Base-by-base conservation (phyloP, 2,888 invertebrate species). In the Gonocerus acuteangulatus region DNA sequence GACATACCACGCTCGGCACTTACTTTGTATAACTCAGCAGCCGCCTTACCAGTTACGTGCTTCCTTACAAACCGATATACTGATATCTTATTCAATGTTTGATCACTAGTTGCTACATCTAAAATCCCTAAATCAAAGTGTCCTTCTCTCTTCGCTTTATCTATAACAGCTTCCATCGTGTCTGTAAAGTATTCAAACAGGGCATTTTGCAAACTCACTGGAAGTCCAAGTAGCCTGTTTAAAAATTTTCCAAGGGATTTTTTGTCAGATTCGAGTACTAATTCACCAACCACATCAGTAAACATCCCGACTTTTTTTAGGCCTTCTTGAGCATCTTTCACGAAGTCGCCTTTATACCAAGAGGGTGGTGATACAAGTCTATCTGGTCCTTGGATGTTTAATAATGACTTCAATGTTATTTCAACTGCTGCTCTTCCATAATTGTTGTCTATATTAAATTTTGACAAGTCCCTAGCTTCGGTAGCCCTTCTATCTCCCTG, bases 401-500 rank as follows among this genome's bases (percentile, higher is more conserved):
- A 74, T 23, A 82, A 75, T 2, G 79, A 76, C 68, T 78, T 78
- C 75, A 82, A 77, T 15, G 80, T 76, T 27, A 76, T 72, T 67
- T 82, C 81, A 36, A 83, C 71, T 1, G 83, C 82, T 22, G 76
- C 71, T 23, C 80, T 72, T 15, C 82, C 82, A 72, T 80, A 83
- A 72, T 79, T 80, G 68, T 79, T 83, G 70, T 83, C 82, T 69
- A 83, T 79, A 71, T 84, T 83, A 71, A 83, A 83, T 65, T 78
- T 76, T 61, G 81, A 81, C 45, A 84, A 74, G 73, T 84, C 83
- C 62, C 83, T 72, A 11, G 79, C 74, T 70, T 83, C 82, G 7
- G 82, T 81, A 9, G 83, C 83, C 64, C 83, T 71, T 61, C 83
- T 73, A 71, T 84, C 83, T 52, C 83, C 83, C 71, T 83, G 83